Base-by-base conservation (phyloP, 2,888 invertebrate species). In the Fragum whitleyi region DNA sequence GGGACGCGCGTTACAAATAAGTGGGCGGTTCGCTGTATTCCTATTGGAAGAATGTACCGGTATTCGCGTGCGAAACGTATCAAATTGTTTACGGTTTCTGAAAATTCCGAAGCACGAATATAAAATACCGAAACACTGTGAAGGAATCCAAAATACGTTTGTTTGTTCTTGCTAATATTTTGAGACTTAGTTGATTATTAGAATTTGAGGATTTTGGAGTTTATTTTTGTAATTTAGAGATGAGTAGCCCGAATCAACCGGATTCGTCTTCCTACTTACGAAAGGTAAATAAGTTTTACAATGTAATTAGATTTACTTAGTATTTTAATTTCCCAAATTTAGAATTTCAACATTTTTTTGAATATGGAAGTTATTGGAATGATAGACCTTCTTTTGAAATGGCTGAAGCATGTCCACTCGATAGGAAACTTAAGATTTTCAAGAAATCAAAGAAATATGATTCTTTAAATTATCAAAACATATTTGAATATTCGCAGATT, bases 11-110 rank as follows among this genome's bases (percentile, higher is more conserved):
- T 75, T 68, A 75, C 75, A 75, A 68, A 55, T 19, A 14, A 1
- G 75, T 42, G 36, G 75, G 75, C 75, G 68, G 23, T 39, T 9
- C 47, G n/a, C 19, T 7, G 16, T 11, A 11, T 28, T 57, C 21
- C 57, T 39, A 75, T 75, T 75, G 75, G 75, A 26, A 9, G 68
- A 42, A n/a, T 26, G 68, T 68, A 57, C 67, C 55, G 68, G 59
- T 57, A 57, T 68, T 61, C 53, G 68, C 68, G 67, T 75, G 68
- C 57, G 57, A 2, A 9, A 39, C 28, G 75, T 19, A 68, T 68
- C 75, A 59, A 53, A 68, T 55, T 75, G 75, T 75, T 75, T 75
- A 75, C 75, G 39, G 68, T 75, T 55, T 53, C 32, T 16, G 55
- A 59, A 61, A 3, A 23, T 42, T 65, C 65, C 23, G 23, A 65